A percentile compares a stretch with the other conserved stretches of the same genome.
phyloP scores from a whole-genome alignment of 2,888 invertebrate species.

The Mythimna albipuncta region DNA sequence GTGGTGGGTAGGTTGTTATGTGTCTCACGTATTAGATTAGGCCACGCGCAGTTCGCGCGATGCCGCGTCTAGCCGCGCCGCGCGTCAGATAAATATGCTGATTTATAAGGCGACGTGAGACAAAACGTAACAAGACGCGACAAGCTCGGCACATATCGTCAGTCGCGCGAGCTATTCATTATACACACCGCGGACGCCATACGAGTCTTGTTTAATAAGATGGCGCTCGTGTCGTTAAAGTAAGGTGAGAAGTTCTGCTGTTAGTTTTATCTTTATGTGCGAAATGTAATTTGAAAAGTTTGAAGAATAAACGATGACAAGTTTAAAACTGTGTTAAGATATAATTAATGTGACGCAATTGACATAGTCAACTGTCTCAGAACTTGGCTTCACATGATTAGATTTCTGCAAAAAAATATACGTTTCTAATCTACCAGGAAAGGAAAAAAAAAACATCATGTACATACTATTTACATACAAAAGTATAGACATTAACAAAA shows the following conservation, averaged over 20 bases:
- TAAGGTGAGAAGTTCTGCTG: conserved; percentile 14
- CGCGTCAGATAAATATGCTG: conserved; percentile 65
- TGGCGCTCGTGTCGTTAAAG: conserved; percentile 12
- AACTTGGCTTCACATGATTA: neutral
- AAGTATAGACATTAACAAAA: neutral
- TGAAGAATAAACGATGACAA: neutral
- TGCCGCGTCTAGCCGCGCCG: conserved; percentile 50
- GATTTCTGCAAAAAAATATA: neutral
- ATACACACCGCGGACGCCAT: neutral
- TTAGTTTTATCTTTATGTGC: conserved; percentile 18
- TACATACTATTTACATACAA: neutral
- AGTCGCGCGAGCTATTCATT: conserved; percentile 16
- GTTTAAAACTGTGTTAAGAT: neutral
- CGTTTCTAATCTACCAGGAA: neutral
- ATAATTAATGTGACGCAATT: conserved; percentile 1
- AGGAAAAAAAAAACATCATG: neutral
- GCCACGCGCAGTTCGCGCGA: conserved; percentile 62
- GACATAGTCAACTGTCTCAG: neutral
- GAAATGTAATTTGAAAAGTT: conserved; percentile 27
- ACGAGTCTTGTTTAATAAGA: conserved; percentile 19
- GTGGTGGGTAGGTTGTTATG: conserved; percentile 54
- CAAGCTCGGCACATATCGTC: conserved; percentile 34
- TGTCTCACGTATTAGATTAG: conserved; percentile 66
- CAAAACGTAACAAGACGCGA: conserved; percentile 22
- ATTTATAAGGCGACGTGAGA: conserved; percentile 62